Evolutionary conservation across 2,888 invertebrate species (phyloP).

Genomic region (Resseliella maxima): DNA sequence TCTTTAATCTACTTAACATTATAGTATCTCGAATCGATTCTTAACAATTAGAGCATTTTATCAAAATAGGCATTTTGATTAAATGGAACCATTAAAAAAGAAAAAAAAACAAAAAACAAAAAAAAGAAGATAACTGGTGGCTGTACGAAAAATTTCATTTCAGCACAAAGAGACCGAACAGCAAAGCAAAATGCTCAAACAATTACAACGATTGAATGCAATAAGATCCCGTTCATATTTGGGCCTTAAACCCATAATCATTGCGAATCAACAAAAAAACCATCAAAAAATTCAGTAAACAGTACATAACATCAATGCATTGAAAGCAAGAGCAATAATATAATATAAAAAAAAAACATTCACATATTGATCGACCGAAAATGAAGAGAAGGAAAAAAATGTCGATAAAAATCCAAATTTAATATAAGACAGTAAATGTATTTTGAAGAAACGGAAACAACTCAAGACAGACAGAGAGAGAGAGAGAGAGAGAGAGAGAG

Average conservation of each 20-base stretch:
- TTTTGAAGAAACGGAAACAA: not conserved
- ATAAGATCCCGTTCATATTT: not conserved
- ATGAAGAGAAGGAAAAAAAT: not conserved
- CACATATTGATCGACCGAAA: not conserved
- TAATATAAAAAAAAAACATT: not conserved
- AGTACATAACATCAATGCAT: not conserved
- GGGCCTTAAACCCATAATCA: not conserved
- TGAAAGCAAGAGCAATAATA: not conserved
- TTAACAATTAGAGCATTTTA: no score
- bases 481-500: not conserved
- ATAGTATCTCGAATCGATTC: no score
- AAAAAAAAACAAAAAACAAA: no score
- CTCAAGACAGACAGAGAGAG: not conserved
- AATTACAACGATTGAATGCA: slow-evolving; percentile 29
- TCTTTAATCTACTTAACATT: no score
- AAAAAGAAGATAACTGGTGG: no score
- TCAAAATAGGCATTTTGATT: no score
- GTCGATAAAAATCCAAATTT: slow-evolving; percentile 15
- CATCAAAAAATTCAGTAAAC: not conserved
- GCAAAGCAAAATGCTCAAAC: not conserved
- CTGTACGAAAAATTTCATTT: no score
- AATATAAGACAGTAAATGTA: slow-evolving; percentile 35
- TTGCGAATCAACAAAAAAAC: slow-evolving; percentile 38
- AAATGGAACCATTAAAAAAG: no score
- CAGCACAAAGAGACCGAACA: no score